These are phyloP conservation scores for Emydura subglobosa DNA, from an alignment of 2,113 vertebrate genomes.

Conservation along the genomic window DNA sequence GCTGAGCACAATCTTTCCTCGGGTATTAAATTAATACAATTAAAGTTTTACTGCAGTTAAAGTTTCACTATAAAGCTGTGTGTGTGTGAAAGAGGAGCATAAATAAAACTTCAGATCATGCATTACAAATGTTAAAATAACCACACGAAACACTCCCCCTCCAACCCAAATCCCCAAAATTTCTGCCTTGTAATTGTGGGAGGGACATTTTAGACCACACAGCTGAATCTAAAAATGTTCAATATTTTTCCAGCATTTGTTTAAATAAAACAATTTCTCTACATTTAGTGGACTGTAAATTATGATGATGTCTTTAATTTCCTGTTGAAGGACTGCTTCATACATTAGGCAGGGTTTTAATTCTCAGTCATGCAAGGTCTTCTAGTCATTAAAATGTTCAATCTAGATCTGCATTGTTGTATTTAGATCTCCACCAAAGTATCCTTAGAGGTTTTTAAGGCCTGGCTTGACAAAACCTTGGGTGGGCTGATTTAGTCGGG, in stretches of 20 bases:
- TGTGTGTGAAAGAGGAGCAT: not conserved
- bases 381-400: conserved; percentile 29
- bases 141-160: not conserved
- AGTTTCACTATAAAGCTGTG: not conserved
- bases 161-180: not conserved
- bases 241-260: not conserved
- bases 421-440: conserved; percentile 24
- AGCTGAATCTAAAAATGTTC: conserved; percentile 28
- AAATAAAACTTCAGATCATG: conserved; percentile 21
- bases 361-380: not conserved
- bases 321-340: conserved; percentile 8
- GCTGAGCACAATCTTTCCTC: not conserved
- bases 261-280: conserved; percentile 13
- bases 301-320: conserved; percentile 29
- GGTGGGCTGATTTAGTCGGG: too few relatives aligned
- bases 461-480: too few relatives aligned
- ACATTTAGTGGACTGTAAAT: not conserved
- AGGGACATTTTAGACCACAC: not conserved
- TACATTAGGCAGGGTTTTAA: not conserved
- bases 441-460: not conserved
- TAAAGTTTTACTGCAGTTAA: not conserved
- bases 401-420: conserved; percentile 9
- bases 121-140: conserved; percentile 36
- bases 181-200: not conserved
- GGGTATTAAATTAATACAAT: not conserved